Evolutionary conservation across 1,140 invertebrate species (phyloP), one percentile per base, ranked within the genome.

Genomic region (Brachionus paranguensis): DNA sequence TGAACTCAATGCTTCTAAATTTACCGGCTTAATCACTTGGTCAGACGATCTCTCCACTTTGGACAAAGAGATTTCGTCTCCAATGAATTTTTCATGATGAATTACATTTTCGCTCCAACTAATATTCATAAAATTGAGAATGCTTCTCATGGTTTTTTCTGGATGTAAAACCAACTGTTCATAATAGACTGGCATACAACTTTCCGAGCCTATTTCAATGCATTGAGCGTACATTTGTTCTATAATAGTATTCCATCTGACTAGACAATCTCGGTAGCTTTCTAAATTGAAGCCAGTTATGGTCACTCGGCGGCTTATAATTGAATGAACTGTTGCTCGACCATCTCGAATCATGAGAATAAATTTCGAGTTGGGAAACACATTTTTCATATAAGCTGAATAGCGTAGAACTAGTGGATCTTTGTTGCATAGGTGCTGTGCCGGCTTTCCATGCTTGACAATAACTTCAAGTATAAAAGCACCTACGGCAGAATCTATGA

Each of bases 371-470:
- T 92, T 91, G 5, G 93, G 92, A 86, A 93, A 93, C 60, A 92
- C 85, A 85, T 14, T 68, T 81, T 81, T 88, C 55, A 93, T 88
- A 86, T 93, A 93, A 84, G 94, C 93, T 86, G 96, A 95, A 90
- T 96, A 96, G 90, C 98, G 98, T 33, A 99, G 91, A n/a, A 96
- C 96, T 83, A 98, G 93, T 20, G 97, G 97, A 91, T 99, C 97
- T 90, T 99, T 99, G 91, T 99, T 99, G 91, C 97, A 99, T 74
- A 98, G 91, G 74, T 94, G 91, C 65, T 87, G 86, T 8, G 97
- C 96, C 10, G 95, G 94, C 86, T 96, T 94, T 37, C 97, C 97
- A 90, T 99, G 96, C 85, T 94, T 93, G 55, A 88, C 88, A 72
- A 90, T 87, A n/a, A 91, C 89, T 91, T 98, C 96, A 83, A 99